Conservation (phyloP, 2,113 vertebrate species). For the Pungitius pungitius region DNA sequence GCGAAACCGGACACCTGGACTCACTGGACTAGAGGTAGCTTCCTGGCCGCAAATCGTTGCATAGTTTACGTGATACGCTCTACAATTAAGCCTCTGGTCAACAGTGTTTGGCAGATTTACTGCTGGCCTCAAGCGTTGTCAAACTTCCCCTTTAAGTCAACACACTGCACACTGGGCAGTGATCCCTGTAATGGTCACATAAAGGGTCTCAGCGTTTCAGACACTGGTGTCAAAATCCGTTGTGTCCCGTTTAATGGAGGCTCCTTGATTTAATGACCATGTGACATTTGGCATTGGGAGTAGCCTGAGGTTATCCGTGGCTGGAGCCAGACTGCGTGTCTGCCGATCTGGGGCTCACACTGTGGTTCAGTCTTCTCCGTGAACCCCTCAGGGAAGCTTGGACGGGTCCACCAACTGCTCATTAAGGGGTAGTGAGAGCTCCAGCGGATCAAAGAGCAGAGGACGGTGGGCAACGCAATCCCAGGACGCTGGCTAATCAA, state of each 20-base stretch:
- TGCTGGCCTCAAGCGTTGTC: slow-evolving; percentile 32
- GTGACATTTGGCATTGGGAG: slow-evolving; percentile 55
- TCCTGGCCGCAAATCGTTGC: neutral
- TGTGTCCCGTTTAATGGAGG: slow-evolving; percentile 55
- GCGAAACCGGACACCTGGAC: neutral
- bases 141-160: slow-evolving; percentile 51
- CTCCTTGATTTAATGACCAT: slow-evolving; percentile 65
- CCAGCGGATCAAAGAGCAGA: slow-evolving; percentile 63
- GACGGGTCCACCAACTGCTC: slow-evolving; percentile 54
- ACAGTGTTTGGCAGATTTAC: slow-evolving; percentile 40
- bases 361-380: slow-evolving; percentile 47
- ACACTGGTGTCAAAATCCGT: slow-evolving; percentile 59
- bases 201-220: slow-evolving; percentile 56
- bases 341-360: slow-evolving; percentile 48
- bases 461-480: slow-evolving; percentile 38
- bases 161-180: slow-evolving; percentile 27
- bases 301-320: slow-evolving; percentile 66
- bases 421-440: slow-evolving; percentile 54
- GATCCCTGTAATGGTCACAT: slow-evolving; percentile 50
- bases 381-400: slow-evolving; percentile 57
- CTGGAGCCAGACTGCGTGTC: slow-evolving; percentile 71
- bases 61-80: neutral
- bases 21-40: neutral
- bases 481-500: slow-evolving; percentile 50
- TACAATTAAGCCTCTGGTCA: neutral